These are phyloP conservation scores for Apis laboriosa DNA, from an alignment of 1,140 invertebrate species.

Conservation along the genomic window DNA sequence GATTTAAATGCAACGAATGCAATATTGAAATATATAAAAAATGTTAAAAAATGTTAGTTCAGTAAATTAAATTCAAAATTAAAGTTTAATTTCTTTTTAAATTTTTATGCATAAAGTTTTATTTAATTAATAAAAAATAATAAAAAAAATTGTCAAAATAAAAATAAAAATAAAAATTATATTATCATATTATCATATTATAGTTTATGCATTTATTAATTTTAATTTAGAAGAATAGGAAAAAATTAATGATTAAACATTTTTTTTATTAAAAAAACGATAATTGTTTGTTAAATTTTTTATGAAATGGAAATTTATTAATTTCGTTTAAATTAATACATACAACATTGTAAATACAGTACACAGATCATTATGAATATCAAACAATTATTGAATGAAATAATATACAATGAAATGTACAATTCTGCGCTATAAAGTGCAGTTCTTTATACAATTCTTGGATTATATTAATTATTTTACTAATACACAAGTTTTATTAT, in stretches of 20 bases:
- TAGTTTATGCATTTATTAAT: too few relatives aligned
- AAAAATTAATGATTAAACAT: too few relatives aligned
- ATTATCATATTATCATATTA: too few relatives aligned
- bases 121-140: too few relatives aligned
- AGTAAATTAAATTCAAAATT: too few relatives aligned
- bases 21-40: too few relatives aligned
- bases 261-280: background rate
- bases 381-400: conserved; percentile 67
- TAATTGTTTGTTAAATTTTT: conserved; percentile 2
- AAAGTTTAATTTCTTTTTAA: background rate
- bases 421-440: conserved; percentile 62
- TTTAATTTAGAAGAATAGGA: too few relatives aligned
- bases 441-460: conserved; percentile 61
- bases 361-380: conserved; percentile 65
- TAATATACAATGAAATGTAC: conserved; percentile 76
- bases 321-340: conserved; percentile 72
- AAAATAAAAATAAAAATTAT: background rate
- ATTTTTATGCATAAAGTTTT: background rate
- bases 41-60: too few relatives aligned
- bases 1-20: too few relatives aligned
- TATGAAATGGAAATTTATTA: conserved; percentile 67
- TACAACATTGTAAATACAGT: conserved; percentile 62
- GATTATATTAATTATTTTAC: conserved; percentile 52
- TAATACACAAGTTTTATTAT: conserved; percentile 33
- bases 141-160: background rate